Conservation (phyloP, 2,797 vertebrate species). For the Calcarius lapponicus region DNA sequence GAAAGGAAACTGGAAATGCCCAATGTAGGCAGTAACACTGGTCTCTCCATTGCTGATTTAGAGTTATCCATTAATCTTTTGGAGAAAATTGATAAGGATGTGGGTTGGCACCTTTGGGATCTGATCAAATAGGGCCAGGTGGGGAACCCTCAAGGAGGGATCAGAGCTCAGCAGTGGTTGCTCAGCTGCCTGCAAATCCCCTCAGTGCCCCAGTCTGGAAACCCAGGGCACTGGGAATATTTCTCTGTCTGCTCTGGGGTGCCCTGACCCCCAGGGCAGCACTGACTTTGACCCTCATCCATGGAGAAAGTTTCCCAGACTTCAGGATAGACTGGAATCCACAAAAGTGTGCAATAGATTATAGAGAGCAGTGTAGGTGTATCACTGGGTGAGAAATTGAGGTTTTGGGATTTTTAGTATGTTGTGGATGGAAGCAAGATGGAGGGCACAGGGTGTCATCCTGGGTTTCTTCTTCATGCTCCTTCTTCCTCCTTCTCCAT, state of each 20-base stretch:
- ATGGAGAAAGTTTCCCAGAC: background rate
- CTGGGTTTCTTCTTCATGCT: no score
- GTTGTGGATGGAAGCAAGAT: no score
- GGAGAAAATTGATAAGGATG: background rate
- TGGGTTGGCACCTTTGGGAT: background rate
- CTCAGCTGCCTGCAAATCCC: background rate
- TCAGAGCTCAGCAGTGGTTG: background rate
- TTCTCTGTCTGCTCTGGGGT: background rate
- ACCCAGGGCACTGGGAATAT: background rate
- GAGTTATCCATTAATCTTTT: background rate
- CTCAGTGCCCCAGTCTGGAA: no score
- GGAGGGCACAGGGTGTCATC: no score
- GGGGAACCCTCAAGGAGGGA: background rate
- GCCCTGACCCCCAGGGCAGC: background rate
- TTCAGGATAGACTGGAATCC: background rate
- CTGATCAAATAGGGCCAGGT: background rate
- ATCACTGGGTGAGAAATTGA: background rate
- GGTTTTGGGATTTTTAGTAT: no score
- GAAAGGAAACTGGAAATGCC: background rate
- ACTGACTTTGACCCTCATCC: background rate
- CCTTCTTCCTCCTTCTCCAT: no score
- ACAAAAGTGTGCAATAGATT: background rate
- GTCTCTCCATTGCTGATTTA: background rate
- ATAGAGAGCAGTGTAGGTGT: background rate
- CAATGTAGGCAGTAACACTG: background rate